phyloP scores from a whole-genome alignment of 2,888 invertebrate genomes.

The Troilus luridus region DNA sequence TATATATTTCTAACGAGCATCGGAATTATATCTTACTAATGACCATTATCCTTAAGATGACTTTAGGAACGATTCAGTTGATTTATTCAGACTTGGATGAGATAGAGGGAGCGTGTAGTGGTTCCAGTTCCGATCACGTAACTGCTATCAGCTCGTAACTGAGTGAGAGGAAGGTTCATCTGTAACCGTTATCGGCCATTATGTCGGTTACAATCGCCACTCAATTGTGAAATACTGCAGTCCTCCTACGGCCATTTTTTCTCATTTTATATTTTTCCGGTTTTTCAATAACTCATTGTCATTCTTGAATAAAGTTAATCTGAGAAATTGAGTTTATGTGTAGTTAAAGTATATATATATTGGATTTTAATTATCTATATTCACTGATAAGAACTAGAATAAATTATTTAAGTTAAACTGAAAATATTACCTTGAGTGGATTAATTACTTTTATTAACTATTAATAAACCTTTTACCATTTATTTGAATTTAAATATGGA shows the following conservation, averaged over 20 bases:
- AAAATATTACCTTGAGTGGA: too few relatives aligned
- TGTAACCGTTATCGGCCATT: background rate
- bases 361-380: too few relatives aligned
- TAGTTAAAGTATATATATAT: too few relatives aligned
- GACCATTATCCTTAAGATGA: background rate
- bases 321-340: too few relatives aligned
- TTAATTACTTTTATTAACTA: too few relatives aligned
- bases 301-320: too few relatives aligned
- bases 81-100: background rate
- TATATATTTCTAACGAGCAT: background rate
- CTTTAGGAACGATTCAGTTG: background rate
- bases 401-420: too few relatives aligned
- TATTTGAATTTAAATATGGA: too few relatives aligned
- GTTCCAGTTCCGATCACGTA: background rate
- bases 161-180: background rate
- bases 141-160: background rate
- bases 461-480: too few relatives aligned
- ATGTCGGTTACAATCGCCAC: constrained; percentile 25
- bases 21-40: background rate
- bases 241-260: background rate
- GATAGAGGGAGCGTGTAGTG: background rate
- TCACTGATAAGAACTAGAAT: too few relatives aligned
- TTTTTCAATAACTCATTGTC: background rate
- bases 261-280: background rate
- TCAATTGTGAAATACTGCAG: constrained; percentile 10